These are phyloP conservation scores for Eufriesea mexicana DNA, from an alignment of 1,140 invertebrate genomes.

Conservation along the genomic window DNA sequence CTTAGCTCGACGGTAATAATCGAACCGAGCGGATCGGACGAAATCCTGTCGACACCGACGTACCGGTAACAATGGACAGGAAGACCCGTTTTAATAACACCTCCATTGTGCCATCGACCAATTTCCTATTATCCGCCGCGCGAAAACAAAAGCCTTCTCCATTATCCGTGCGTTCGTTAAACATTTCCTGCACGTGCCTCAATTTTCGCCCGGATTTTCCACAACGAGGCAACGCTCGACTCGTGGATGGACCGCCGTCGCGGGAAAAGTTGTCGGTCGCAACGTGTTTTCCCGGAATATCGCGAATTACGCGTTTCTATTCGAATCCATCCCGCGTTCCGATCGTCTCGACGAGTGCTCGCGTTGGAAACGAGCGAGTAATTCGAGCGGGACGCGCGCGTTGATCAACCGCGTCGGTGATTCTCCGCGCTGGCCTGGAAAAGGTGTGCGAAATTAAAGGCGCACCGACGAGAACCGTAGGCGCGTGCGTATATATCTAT, in stretches of 20 bases:
- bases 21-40: not conserved
- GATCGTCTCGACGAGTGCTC: not conserved
- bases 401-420: not conserved
- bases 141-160: conserved; percentile 22
- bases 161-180: conserved; percentile 40
- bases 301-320: not conserved
- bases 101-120: conserved; percentile 9
- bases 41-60: not conserved
- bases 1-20: not conserved
- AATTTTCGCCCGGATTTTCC: not conserved
- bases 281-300: not conserved
- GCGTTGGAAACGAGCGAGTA: not conserved
- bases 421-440: not conserved
- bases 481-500: not conserved
- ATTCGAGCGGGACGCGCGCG: not conserved
- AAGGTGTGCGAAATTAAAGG: not conserved
- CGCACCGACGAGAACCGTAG: not conserved
- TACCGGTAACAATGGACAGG: conserved; percentile 6
- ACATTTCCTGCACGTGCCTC: conserved; percentile 21
- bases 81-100: conserved; percentile 5
- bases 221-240: not conserved
- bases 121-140: conserved; percentile 24
- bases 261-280: not conserved
- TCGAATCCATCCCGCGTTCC: not conserved
- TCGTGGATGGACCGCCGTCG: not conserved